These are phyloP conservation scores for Nothoprocta pentlandii DNA, from an alignment of 2,113 vertebrate genomes.

Conservation along the genomic window DNA sequence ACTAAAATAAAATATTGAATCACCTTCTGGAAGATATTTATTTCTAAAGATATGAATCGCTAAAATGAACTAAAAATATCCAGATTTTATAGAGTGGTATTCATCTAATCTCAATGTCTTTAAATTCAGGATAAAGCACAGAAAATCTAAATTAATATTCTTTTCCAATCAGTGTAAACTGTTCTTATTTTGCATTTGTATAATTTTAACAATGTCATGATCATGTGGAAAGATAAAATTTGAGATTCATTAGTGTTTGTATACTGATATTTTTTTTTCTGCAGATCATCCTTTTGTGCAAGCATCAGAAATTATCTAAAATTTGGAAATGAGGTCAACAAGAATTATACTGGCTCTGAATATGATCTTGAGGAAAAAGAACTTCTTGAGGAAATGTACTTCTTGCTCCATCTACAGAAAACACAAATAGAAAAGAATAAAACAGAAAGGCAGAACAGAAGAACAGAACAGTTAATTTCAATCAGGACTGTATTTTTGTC, in stretches of 20 bases:
- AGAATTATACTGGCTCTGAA: not conserved
- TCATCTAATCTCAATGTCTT: not conserved
- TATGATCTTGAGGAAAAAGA: not conserved
- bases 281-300: not conserved
- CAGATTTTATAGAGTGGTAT: not conserved
- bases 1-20: not conserved
- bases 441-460: not conserved
- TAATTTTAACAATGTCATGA: not conserved
- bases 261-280: not conserved
- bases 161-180: not conserved
- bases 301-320: not conserved
- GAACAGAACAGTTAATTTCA: not conserved
- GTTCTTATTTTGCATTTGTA: not conserved
- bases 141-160: not conserved
- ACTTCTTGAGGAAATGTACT: not conserved
- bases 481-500: not conserved
- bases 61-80: not conserved
- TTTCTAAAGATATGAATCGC: not conserved
- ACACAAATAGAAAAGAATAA: not conserved
- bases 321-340: not conserved
- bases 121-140: not conserved
- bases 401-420: not conserved
- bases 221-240: not conserved
- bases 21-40: not conserved
- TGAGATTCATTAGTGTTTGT: not conserved